Evolutionary conservation across 2,113 vertebrate species (phyloP).

Genomic region (western clawed frog (Xenopus tropicalis)): UCB_Xtro_10.0 CM004445.2:132095001-132095500

Average conservation of each 20-base stretch:
- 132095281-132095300: neutral
- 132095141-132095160: neutral
- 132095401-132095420: slow-evolving; percentile 5
- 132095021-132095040: no score
- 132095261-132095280: slow-evolving; percentile 57
- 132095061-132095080: neutral
- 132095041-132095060: no score
- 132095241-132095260: slow-evolving; percentile 43
- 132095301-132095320: neutral
- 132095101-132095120: slow-evolving; percentile 16
- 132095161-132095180: neutral
- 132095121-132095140: slow-evolving; percentile 57
- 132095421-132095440: slow-evolving; percentile 39
- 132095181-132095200: slow-evolving; percentile 1
- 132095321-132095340: slow-evolving; percentile 5
- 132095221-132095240: slow-evolving; percentile 66
- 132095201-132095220: slow-evolving; percentile 65
- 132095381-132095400: neutral
- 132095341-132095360: slow-evolving; percentile 4
- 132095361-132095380: neutral
- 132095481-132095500: slow-evolving; percentile 21
- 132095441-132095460: slow-evolving; percentile 79
- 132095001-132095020: no score
- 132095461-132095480: slow-evolving; percentile 66
- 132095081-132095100: neutral